Conservation (phyloP, 2,113 vertebrate species). For the Perca schrenkii region DNA sequence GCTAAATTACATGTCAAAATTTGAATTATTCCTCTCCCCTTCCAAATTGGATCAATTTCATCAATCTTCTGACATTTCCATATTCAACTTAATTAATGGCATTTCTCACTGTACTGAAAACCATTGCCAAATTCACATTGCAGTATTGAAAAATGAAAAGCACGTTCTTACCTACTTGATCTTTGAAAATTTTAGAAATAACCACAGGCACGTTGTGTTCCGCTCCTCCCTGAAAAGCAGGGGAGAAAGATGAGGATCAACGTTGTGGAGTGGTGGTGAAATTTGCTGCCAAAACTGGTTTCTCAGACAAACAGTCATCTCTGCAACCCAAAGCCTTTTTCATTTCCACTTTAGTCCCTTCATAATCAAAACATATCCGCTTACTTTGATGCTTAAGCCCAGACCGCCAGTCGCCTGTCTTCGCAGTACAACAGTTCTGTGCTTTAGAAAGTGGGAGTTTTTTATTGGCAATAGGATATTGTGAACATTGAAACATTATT, state of each 20-base stretch:
- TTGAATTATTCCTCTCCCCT: background rate
- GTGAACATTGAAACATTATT: constrained; percentile 57
- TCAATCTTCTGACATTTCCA: background rate
- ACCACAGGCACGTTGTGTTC: constrained; percentile 96
- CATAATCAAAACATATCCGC: constrained; percentile 64
- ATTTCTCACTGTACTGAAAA: constrained; percentile 10
- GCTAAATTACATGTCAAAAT: background rate
- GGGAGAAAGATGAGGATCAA: constrained; percentile 39
- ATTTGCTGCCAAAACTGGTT: constrained; percentile 27
- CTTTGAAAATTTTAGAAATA: constrained; percentile 96
- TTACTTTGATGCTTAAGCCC: constrained; percentile 97
- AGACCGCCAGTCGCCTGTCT: constrained; percentile 92
- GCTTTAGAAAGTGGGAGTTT: constrained; percentile 95
- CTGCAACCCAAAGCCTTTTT: constrained; percentile 43
- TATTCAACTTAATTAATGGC: background rate
- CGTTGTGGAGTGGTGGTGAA: background rate
- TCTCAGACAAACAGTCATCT: constrained; percentile 18
- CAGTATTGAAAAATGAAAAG: background rate
- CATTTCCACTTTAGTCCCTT: constrained; percentile 34
- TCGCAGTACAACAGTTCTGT: constrained; percentile 95
- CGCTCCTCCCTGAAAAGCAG: constrained; percentile 90
- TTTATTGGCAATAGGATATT: constrained; percentile 84
- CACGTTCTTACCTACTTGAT: constrained; percentile 91
- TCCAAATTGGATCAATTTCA: background rate
- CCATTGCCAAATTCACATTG: constrained; percentile 13